Base-by-base conservation (phyloP, 2,888 invertebrate genomes). In the Odontocolon sp. region DNA sequence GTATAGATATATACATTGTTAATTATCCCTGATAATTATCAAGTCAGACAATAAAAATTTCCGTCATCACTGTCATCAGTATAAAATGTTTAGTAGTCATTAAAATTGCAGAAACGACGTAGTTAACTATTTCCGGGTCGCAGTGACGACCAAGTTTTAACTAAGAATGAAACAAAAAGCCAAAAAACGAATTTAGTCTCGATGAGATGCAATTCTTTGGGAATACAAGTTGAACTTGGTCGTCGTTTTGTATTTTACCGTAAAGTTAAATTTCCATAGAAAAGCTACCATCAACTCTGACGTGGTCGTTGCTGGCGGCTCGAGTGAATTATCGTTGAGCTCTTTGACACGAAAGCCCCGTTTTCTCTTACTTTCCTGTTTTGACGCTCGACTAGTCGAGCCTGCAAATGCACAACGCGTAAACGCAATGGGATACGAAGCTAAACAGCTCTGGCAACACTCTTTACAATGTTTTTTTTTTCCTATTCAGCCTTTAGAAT, bases 321-420 rank as follows among this genome's bases (percentile, higher is more conserved):
- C 63, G 52, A 70, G 67, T 80, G 78, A 83, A 82, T 85, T 82
- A 84, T 85, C 82, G 80, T 78, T 80, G 72, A 66, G 69, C 74
- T 80, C 82, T 83, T 82, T 86, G 87, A 87, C 87, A 87, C 88
- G 81, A 87, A 87, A 88, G 88, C 87, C 85, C 79, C 85, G 87
- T 88, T 88, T 88, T 88, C 88, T 88, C 88, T 87, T 68, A 85
- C 87, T 88, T 88, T 88, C 86, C 83, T 87, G 83, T 78, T 83
- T 83, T 80, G 77, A 82, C 83, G 84, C 80, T 84, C 77, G 83
- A 85, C 85, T 85, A 84, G 84, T 83, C 84, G 47, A 45, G 36
- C 11, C 42, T 59, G 36, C 64, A 40, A 54, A 64, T 68, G 63
- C 56, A 73, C 52, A 26, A 33, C 38, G 57, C 59, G 21, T 64